Evolutionary conservation across 1,140 invertebrate genomes (phyloP).

Genomic region (Meloidogyne chitwoodi): DNA sequence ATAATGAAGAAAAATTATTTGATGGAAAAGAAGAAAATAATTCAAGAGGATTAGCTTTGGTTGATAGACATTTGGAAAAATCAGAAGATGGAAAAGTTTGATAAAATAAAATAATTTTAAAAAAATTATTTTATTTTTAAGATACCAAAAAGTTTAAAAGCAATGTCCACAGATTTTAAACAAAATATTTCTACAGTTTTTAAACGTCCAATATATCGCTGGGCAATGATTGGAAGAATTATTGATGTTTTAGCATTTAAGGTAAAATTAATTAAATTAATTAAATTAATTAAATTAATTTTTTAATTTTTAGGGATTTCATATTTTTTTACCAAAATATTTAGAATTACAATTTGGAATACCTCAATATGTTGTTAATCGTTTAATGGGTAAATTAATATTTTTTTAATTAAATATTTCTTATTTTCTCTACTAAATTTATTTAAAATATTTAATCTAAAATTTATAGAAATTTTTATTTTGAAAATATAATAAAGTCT

Average conservation of each 20-base stretch:
- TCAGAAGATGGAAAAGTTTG: constrained; percentile 5
- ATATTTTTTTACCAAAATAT: constrained; percentile 59
- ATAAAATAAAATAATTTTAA: neutral
- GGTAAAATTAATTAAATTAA: neutral
- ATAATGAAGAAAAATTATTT: neutral
- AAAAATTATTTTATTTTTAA: neutral
- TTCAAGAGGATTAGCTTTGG: constrained; percentile 34
- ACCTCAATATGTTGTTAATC: constrained; percentile 57
- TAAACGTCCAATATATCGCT: constrained; percentile 45
- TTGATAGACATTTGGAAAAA: constrained; percentile 50
- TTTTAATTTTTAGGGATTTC: constrained; percentile 40
- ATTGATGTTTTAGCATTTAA: constrained; percentile 56
- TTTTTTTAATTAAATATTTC: neutral
- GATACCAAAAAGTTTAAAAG: constrained; percentile 20
- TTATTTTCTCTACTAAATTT: neutral
- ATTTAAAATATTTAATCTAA: too few relatives aligned
- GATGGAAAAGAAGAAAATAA: constrained; percentile 1
- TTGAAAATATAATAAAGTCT: too few relatives aligned
- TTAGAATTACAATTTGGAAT: constrained; percentile 59
- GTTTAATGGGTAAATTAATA: constrained; percentile 50
- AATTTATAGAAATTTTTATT: too few relatives aligned
- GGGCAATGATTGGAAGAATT: constrained; percentile 49
- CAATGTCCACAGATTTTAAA: constrained; percentile 36
- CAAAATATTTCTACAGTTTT: constrained; percentile 32
- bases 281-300: neutral